Conservation (phyloP, 2,113 vertebrate species). For the Brachyistius frenatus region DNA sequence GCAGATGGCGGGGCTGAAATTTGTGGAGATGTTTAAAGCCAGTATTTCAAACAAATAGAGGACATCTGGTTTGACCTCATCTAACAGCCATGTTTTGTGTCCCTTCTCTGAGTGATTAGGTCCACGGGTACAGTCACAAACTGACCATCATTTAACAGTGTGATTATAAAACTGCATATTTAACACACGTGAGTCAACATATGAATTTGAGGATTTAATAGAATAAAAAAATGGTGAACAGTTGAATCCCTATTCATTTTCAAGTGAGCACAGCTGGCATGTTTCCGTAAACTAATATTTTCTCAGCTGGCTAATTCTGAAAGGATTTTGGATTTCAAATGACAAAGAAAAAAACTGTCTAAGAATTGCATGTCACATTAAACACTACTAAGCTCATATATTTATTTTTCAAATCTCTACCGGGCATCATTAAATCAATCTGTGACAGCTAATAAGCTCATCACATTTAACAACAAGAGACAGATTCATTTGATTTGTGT, state of each 20-base stretch:
- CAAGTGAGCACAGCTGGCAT: conserved; percentile 8
- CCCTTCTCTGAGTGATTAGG: not conserved
- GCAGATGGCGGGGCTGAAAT: too few species aligned
- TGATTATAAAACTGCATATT: not conserved
- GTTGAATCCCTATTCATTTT: conserved; percentile 7
- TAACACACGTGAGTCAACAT: not conserved
- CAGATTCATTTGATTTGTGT: not conserved
- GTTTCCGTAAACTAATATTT: conserved; percentile 6
- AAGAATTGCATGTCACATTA: not conserved
- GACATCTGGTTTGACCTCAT: not conserved
- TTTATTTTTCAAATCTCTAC: conserved; percentile 20
- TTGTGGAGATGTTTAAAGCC: too few species aligned
- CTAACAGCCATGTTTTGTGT: conserved; percentile 9
- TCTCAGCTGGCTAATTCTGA: conserved; percentile 14
- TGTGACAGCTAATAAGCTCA: conserved; percentile 4
- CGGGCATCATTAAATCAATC: conserved; percentile 14
- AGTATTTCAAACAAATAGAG: too few species aligned
- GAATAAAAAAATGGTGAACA: conserved; percentile 13
- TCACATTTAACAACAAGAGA: conserved; percentile 2
- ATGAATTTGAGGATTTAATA: conserved; percentile 5
- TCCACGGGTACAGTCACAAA: not conserved
- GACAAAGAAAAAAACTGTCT: not conserved
- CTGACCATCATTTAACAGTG: not conserved
- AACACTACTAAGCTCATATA: not conserved
- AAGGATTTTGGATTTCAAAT: not conserved